phyloP scores from a whole-genome alignment of 2,888 invertebrate species.

The Troides oblongomaculatus region DNA sequence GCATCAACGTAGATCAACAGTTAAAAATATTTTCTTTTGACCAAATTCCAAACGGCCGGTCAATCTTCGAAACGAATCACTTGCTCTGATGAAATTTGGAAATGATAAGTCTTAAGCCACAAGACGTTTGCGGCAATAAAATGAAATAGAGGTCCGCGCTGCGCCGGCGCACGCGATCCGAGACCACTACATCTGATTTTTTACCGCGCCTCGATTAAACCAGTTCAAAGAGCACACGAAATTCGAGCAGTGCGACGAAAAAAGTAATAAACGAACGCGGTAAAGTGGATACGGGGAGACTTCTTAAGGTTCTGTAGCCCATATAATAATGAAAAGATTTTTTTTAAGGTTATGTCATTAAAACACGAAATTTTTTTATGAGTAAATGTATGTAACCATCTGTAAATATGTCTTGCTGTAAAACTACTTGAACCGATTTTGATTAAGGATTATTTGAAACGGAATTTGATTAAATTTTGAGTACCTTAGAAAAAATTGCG shows the following conservation, averaged over 20 bases:
- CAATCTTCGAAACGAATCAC: conserved; percentile 3
- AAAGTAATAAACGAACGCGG: conserved; percentile 40
- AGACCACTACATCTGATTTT: conserved; percentile 53
- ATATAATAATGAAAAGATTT: background rate
- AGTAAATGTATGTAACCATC: too few species aligned
- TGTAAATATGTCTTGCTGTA: too few species aligned
- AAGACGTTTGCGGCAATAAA: conserved; percentile 47
- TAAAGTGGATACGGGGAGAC: conserved; percentile 27
- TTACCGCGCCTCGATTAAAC: conserved; percentile 62
- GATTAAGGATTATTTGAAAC: too few species aligned
- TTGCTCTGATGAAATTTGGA: conserved; percentile 13
- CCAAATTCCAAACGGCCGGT: conserved; percentile 1
- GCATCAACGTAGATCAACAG: background rate
- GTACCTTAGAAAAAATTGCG: too few species aligned
- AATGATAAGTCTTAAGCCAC: conserved; percentile 30
- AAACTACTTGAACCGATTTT: too few species aligned
- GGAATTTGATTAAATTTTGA: too few species aligned
- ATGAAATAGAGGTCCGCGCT: conserved; percentile 59
- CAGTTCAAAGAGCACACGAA: conserved; percentile 73
- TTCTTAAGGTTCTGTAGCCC: conserved; percentile 16
- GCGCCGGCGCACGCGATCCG: conserved; percentile 61
- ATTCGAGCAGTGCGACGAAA: conserved; percentile 55
- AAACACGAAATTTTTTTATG: too few species aligned
- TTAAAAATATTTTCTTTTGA: background rate
- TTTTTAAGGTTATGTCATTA: background rate